Percentiles rank a stretch among this genome's conserved stretches.
Evolutionary conservation across 1,140 invertebrate genomes (phyloP).

Genomic region (Goniozus legneri): DNA sequence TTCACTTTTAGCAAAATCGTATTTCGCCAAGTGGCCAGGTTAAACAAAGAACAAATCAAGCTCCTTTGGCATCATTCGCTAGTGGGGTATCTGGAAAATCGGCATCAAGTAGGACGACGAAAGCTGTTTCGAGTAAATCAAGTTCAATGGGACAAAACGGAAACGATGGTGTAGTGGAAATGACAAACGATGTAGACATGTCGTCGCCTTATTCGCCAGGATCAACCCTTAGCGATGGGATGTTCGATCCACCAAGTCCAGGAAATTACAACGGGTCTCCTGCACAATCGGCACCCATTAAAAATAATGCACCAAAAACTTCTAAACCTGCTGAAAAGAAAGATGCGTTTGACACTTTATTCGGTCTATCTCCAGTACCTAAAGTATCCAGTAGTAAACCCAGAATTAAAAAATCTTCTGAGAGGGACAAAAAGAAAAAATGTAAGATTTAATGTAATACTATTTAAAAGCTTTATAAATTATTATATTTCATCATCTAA

Average conservation of each 20-base stretch:
- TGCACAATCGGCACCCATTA: slow-evolving; percentile 24
- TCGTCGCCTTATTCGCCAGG: slow-evolving; percentile 84
- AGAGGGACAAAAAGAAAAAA: slow-evolving; percentile 53
- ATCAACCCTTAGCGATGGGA: slow-evolving; percentile 77
- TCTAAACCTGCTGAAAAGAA: slow-evolving; percentile 44
- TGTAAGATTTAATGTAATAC: slow-evolving; percentile 18
- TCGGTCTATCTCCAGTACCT: slow-evolving; percentile 50
- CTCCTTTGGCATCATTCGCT: slow-evolving; percentile 35
- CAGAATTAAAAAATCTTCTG: slow-evolving; percentile 46
- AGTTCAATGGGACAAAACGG: slow-evolving; percentile 47
- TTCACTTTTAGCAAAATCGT: slow-evolving; percentile 37
- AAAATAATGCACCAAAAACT: slow-evolving; percentile 37
- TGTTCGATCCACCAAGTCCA: slow-evolving; percentile 76
- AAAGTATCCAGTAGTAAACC: slow-evolving; percentile 33
- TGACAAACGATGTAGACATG: slow-evolving; percentile 58
- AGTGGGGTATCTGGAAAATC: slow-evolving; percentile 45
- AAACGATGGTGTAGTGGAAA: slow-evolving; percentile 40
- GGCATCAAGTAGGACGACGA: slow-evolving; percentile 14
- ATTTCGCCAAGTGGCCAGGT: slow-evolving; percentile 49
- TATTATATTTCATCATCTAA: background rate
- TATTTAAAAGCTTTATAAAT: background rate
- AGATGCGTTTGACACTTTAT: slow-evolving; percentile 58
- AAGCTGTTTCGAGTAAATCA: slow-evolving; percentile 32
- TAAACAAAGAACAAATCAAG: slow-evolving; percentile 40
- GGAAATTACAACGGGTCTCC: slow-evolving; percentile 50